phyloP scores from a whole-genome alignment of 2,888 invertebrate genomes.

The Danaus chrysippus region DNA sequence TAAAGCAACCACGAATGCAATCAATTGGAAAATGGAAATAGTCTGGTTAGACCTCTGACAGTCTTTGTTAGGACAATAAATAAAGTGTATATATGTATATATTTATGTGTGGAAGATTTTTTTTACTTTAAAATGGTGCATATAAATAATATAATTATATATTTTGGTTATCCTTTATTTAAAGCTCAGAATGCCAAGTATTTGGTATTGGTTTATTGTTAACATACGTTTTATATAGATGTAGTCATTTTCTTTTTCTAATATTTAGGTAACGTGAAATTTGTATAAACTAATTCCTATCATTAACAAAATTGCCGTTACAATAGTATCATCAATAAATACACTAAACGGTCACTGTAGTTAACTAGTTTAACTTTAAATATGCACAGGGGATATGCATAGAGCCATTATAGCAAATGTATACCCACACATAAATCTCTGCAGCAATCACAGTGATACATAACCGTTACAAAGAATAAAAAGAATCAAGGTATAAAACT shows the following conservation, averaged over 20 bases:
- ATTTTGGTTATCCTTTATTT: too few relatives aligned
- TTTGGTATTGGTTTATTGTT: too few relatives aligned
- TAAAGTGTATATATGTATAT: neutral
- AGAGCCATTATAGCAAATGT: conserved; percentile 19
- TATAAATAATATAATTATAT: too few relatives aligned
- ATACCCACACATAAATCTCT: conserved; percentile 17
- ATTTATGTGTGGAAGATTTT: conserved; percentile 10
- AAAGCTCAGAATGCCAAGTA: too few relatives aligned
- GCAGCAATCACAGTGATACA: conserved; percentile 7
- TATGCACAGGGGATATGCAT: conserved; percentile 20
- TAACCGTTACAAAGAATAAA: conserved; percentile 15
- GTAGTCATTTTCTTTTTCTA: neutral
- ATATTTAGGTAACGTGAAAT: neutral
- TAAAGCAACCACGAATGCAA: conserved; percentile 44
- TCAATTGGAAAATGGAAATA: conserved; percentile 50
- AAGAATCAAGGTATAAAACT: conserved; percentile 27
- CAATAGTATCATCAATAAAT: conserved; percentile 19
- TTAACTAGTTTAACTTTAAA: conserved; percentile 19
- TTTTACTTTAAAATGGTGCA: too few relatives aligned
- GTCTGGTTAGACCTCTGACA: conserved; percentile 44
- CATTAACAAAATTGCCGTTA: conserved; percentile 2
- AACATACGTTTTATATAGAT: too few relatives aligned
- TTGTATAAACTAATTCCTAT: conserved; percentile 2
- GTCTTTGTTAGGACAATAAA: conserved; percentile 27
- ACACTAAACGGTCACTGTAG: conserved; percentile 18